Base-by-base conservation (phyloP, 2,113 vertebrate species). In the Salvelinus namaycush region DNA sequence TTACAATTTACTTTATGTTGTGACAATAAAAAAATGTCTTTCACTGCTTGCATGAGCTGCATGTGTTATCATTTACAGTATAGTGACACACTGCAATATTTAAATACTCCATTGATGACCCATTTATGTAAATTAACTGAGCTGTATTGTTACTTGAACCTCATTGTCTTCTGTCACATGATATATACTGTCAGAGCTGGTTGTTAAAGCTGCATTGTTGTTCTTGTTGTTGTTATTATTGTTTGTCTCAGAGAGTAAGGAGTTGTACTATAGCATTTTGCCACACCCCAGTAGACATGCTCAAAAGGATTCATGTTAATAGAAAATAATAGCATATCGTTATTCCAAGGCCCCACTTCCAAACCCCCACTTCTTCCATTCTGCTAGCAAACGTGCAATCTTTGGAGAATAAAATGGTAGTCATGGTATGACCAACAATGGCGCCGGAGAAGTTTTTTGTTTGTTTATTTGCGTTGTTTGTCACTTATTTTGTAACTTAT, bases 1-100 rank as follows among this genome's bases (percentile, higher is more conserved):
- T 59, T 26, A 27, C n/a, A 27, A 66, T 31, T 48, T 2, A 9
- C 8, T 44, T 2, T 44, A 44, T 44, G 39, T 44, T 44, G 39
- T 44, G 67, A 74, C 71, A 77, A 75, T 34, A 44, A 34, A 77
- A 62, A 66, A 27, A 5, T 74, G 22, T 22, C 1, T 22, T n/a
- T 62, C 59, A 11, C n/a, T 62, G 59, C 12, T 22, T n/a, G 59
- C 49, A 16, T 54, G 18, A 62, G 20, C 6, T 22, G 5, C 59
- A 62, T 62, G 7, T 62, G 7, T 62, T 68, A 4, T 39, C 31
- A 69, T 7, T 39, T 16, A n/a, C 67, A 20, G 16, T 69, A 39
- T 16, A 54, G 67, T 20, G 20, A 62, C 59, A 62, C n/a, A 22
- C 18, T 62, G 7, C 5, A 2, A 62, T 62, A 62, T 62, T 62